These are phyloP conservation scores for Perizoma affinitatum DNA, from an alignment of 2,888 invertebrate genomes.

Conservation along the genomic window DNA sequence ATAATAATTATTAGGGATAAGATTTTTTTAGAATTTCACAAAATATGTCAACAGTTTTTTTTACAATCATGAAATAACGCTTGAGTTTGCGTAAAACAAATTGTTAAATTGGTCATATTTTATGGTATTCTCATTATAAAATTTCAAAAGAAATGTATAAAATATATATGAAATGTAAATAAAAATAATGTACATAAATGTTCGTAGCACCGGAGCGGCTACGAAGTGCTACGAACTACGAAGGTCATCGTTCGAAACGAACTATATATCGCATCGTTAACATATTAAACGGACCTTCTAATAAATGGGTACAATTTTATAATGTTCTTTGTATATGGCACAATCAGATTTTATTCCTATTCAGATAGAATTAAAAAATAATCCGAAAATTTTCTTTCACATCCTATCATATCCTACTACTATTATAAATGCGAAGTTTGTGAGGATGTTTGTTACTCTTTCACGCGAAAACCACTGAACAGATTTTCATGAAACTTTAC, in stretches of 20 bases:
- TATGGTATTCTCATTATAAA: not conserved
- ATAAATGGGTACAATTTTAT: not conserved
- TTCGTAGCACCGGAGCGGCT: slow-evolving; percentile 42
- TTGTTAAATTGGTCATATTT: not conserved
- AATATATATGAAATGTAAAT: slow-evolving; percentile 26
- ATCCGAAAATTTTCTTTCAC: not conserved
- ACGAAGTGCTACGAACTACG: slow-evolving; percentile 46
- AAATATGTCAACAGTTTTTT: no score
- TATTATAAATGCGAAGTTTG: no score
- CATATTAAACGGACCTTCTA: no score
- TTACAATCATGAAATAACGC: no score
- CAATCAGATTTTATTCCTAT: slow-evolving; percentile 4
- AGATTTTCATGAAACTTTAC: no score
- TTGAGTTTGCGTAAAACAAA: not conserved
- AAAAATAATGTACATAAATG: slow-evolving; percentile 32
- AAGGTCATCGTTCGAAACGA: slow-evolving; percentile 40
- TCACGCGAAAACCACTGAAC: no score
- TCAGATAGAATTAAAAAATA: slow-evolving; percentile 17
- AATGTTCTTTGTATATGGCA: slow-evolving; percentile 8
- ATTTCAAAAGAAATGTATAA: slow-evolving; percentile 8
- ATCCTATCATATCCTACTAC: no score
- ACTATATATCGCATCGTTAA: slow-evolving; percentile 23
- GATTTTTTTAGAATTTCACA: no score
- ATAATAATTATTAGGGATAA: no score
- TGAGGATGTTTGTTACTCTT: no score